phyloP scores from a whole-genome alignment of 2,888 invertebrate species.

The Eupsilia transversa region DNA sequence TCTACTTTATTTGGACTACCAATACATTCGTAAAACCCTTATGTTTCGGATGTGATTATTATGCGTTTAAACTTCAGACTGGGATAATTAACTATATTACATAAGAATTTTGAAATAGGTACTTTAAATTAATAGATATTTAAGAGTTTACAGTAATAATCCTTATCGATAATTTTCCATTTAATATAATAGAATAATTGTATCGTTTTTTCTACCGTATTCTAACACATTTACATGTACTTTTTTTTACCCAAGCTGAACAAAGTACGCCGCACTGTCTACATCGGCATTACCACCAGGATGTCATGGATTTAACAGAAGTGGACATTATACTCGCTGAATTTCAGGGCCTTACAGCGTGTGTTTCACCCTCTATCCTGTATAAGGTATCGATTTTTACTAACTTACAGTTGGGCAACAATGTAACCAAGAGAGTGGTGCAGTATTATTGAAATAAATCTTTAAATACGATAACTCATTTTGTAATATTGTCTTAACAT shows the following conservation, averaged over 20 bases:
- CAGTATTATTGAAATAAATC: neutral
- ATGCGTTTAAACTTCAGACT: no score
- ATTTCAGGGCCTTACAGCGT: constrained; percentile 12
- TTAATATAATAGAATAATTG: neutral
- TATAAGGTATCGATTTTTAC: constrained; percentile 24
- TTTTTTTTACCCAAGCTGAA: neutral
- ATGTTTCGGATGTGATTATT: no score
- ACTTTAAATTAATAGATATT: neutral
- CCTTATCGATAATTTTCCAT: neutral
- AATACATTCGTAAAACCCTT: no score
- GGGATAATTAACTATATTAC: no score
- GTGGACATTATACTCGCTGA: constrained; percentile 5
- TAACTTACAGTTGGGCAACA: neutral
- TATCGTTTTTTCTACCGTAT: neutral
- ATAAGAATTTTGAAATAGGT: neutral
- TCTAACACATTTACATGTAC: neutral
- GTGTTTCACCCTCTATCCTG: constrained; percentile 1
- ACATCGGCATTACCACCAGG: neutral
- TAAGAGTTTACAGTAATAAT: neutral
- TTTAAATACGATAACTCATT: neutral
- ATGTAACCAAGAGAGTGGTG: neutral
- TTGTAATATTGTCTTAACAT: neutral
- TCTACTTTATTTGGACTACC: neutral
- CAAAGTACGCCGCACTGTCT: neutral
- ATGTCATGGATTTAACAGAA: constrained; percentile 20